Base-by-base conservation (phyloP, 2,888 invertebrate species). In the Drosophila koepferae region DNA sequence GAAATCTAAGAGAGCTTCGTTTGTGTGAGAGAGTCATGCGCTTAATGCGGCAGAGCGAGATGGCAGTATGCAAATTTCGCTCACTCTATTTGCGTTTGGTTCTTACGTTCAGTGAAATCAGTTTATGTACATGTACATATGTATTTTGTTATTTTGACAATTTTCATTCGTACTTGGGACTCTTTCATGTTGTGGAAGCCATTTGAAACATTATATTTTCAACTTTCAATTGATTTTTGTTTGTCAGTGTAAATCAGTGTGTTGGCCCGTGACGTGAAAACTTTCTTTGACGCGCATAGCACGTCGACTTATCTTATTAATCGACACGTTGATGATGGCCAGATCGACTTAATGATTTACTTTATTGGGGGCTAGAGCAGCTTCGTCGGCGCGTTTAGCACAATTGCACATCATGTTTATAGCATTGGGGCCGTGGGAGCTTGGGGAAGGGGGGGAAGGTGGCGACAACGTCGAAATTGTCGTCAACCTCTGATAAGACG, bases 401-500 rank as follows among this genome's bases (percentile, higher is more conserved):
- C 69, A 69, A 64, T 54, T 60, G 63, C 60, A 63, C 48, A 41
- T 40, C 16, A 10, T 36, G 12, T 12, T 36, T 36, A 36, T 28
- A 6, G 28, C 34, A 9, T 2, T 34, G 34, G 34, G 28, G 2
- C 7, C 1, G 8, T 34, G 34, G 34, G 34, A 5, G 0, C 28
- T 5, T 28, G 4, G 0, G 28, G 6, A 40, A 58, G 41, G 40
- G 44, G 44, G 43, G 51, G 49, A 61, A 59, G 34, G 38, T 6
- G 7, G 55, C 65, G 62, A 63, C 59, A 53, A 59, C 62, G 28
- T 74, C 36, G n/a, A 65, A 77, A 72, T 66, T 70, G 74, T 77
- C 67, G 74, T 56, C 59, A 77, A 53, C 72, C 66, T 74, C 56
- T 63, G 80, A 78, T 78, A 81, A 81, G 70, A 73, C 31, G 48